phyloP scores from a whole-genome alignment of 2,797 vertebrate genomes.

The Gymnothorax reevesii region DNA sequence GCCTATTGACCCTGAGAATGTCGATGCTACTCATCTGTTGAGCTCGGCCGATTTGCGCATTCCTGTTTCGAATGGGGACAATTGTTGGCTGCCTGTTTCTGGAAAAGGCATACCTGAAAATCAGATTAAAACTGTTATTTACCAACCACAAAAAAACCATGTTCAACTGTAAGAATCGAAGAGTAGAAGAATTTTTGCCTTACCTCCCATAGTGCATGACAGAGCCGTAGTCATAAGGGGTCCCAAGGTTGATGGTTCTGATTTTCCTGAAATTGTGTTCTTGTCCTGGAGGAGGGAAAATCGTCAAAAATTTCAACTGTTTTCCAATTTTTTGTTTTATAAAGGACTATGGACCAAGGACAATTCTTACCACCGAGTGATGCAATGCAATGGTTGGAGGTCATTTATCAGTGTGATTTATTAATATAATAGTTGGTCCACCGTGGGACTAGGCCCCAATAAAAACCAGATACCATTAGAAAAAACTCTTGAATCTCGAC shows the following conservation, averaged over 20 bases:
- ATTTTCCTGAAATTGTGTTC: slow-evolving; percentile 59
- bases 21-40: slow-evolving; percentile 60
- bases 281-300: slow-evolving; percentile 45
- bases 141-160: background rate
- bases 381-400: background rate
- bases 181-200: background rate
- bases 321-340: background rate
- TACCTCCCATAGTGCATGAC: slow-evolving; percentile 72
- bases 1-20: slow-evolving; percentile 59
- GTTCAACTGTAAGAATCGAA: background rate
- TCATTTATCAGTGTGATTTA: background rate
- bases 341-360: background rate
- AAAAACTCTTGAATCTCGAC: background rate
- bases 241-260: slow-evolving; percentile 58
- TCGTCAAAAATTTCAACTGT: background rate
- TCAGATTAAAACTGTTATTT: background rate
- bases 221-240: slow-evolving; percentile 71
- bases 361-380: background rate
- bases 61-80: slow-evolving; percentile 60
- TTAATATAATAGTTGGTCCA: background rate
- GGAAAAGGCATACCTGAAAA: slow-evolving; percentile 58
- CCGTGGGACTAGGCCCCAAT: background rate
- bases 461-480: background rate
- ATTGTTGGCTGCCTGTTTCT: slow-evolving; percentile 66
- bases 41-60: slow-evolving; percentile 59